Evolutionary conservation across 2,888 invertebrate species (phyloP).

Genomic region (Xylota segnis): DNA sequence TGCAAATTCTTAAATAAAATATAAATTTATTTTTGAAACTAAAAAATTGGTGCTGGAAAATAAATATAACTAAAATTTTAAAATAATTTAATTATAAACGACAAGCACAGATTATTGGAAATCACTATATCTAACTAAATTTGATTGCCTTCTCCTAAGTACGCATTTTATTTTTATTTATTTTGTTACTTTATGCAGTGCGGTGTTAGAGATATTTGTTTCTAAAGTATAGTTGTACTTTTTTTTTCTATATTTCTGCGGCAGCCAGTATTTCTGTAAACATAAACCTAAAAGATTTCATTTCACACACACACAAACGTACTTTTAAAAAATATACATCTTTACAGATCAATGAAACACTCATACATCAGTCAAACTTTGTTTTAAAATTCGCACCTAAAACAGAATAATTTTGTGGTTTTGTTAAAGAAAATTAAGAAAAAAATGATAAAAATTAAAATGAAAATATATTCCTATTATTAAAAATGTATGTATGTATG

Average conservation of each 20-base stretch:
- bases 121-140: constrained; percentile 46
- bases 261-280: constrained; percentile 72
- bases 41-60: constrained; percentile 73
- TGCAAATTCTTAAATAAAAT: constrained; percentile 64
- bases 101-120: constrained; percentile 57
- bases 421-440: constrained; percentile 61
- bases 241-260: constrained; percentile 50
- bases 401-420: constrained; percentile 60
- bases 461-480: constrained; percentile 10
- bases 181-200: constrained; percentile 57
- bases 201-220: constrained; percentile 54
- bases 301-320: constrained; percentile 27
- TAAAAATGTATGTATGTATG: constrained; percentile 22
- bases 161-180: constrained; percentile 42
- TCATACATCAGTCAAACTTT: constrained; percentile 51
- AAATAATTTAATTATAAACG: constrained; percentile 48
- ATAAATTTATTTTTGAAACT: constrained; percentile 54
- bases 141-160: constrained; percentile 63
- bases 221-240: constrained; percentile 18
- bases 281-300: constrained; percentile 47
- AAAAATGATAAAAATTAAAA: constrained; percentile 32
- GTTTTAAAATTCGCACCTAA: constrained; percentile 35
- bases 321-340: not conserved
- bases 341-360: constrained; percentile 39
- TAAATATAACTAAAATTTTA: constrained; percentile 29